Conservation (phyloP, 2,888 invertebrate species). For the Dryocosmus kuriphilus region DNA sequence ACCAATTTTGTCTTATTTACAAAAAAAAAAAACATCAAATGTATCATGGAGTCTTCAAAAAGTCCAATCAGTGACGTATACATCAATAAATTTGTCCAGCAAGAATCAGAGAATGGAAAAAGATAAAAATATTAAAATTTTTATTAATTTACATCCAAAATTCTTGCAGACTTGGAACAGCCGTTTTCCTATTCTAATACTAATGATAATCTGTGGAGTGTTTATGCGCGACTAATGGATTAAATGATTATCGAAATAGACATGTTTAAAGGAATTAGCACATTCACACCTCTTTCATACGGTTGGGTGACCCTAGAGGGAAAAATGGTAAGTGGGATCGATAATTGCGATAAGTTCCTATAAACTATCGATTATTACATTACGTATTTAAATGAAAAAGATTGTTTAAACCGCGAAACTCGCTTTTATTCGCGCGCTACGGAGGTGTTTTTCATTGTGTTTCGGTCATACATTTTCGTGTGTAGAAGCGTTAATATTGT, state of each 20-base stretch:
- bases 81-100: slow-evolving; percentile 26
- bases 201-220: slow-evolving; percentile 28
- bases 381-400: neutral
- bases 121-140: neutral
- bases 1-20: neutral
- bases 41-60: slow-evolving; percentile 7
- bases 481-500: slow-evolving; percentile 37
- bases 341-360: slow-evolving; percentile 56
- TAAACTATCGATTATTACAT: slow-evolving; percentile 61
- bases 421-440: slow-evolving; percentile 1
- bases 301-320: slow-evolving; percentile 54
- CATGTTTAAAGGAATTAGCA: slow-evolving; percentile 51
- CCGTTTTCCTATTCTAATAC: slow-evolving; percentile 26
- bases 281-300: slow-evolving; percentile 70
- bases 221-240: slow-evolving; percentile 26
- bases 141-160: neutral
- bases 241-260: slow-evolving; percentile 12
- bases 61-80: slow-evolving; percentile 17
- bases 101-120: neutral
- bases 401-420: neutral
- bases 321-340: slow-evolving; percentile 48
- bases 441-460: neutral
- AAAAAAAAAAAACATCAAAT: slow-evolving; percentile 1
- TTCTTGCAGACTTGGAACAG: slow-evolving; percentile 18
- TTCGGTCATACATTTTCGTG: slow-evolving; percentile 28